Evolutionary conservation across 2,113 vertebrate species (phyloP).

Genomic region (Ginglymostoma cirratum): DNA sequence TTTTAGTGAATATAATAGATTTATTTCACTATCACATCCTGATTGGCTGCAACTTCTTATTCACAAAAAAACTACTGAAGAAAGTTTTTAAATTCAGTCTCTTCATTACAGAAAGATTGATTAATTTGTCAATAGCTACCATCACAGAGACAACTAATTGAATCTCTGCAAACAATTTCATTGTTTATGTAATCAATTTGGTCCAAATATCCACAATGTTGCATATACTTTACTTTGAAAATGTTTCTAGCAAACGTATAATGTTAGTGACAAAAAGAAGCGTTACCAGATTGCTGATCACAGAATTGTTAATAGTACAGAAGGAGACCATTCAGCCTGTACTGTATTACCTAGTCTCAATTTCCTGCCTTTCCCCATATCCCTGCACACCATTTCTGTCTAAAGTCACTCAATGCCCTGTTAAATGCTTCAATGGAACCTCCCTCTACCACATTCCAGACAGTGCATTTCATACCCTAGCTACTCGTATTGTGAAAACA

Average conservation of each 20-base stretch:
- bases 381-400: too few relatives aligned
- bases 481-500: too few relatives aligned
- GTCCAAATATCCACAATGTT: neutral
- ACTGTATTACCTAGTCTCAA: too few relatives aligned
- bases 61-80: neutral
- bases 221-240: neutral
- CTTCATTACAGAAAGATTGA: neutral
- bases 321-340: too few relatives aligned
- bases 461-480: too few relatives aligned
- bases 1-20: neutral
- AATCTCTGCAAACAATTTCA: neutral
- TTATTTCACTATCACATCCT: neutral
- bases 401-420: too few relatives aligned
- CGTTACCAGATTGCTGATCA: neutral
- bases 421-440: too few relatives aligned
- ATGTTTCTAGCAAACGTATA: neutral
- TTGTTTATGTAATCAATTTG: neutral
- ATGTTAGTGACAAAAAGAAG: neutral
- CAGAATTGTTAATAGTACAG: too few relatives aligned
- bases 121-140: neutral
- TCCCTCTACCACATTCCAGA: too few relatives aligned
- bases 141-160: neutral
- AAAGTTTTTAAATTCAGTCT: neutral
- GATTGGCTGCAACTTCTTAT: neutral
- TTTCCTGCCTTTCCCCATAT: too few relatives aligned